These are phyloP conservation scores for Acleris holmiana DNA, from an alignment of 2,888 invertebrate species.

Conservation along the genomic window DNA sequence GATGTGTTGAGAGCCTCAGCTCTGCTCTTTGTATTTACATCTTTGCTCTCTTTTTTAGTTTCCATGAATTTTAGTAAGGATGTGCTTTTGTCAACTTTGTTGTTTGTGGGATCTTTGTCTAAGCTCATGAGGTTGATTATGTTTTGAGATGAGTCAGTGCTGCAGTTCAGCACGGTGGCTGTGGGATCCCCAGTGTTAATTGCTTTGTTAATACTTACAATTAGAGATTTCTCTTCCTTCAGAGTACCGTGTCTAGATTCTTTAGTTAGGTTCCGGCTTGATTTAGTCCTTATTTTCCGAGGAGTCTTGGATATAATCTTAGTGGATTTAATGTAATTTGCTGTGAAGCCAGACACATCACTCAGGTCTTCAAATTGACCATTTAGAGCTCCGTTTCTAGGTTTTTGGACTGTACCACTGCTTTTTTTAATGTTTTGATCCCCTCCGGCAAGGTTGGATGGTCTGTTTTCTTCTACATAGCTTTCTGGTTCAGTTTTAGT, in stretches of 20 bases:
- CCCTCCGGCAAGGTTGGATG: constrained; percentile 45
- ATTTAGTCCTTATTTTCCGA: constrained; percentile 62
- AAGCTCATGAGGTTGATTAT: constrained; percentile 65
- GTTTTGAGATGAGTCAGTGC: constrained; percentile 73
- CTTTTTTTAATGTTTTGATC: constrained; percentile 48
- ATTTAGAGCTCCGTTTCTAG: constrained; percentile 51
- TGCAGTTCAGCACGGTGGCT: constrained; percentile 56
- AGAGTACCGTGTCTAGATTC: constrained; percentile 51
- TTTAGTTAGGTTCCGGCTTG: constrained; percentile 59
- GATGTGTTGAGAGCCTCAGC: constrained; percentile 57
- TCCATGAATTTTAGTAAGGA: constrained; percentile 69
- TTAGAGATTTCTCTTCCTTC: constrained; percentile 53
- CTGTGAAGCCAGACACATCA: constrained; percentile 79
- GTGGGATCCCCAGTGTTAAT: constrained; percentile 56
- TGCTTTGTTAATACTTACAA: constrained; percentile 67
- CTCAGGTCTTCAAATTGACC: constrained; percentile 75
- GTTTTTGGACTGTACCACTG: constrained; percentile 45
- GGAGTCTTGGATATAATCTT: constrained; percentile 68
- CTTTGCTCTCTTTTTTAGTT: constrained; percentile 47
- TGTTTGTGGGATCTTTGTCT: constrained; percentile 53
- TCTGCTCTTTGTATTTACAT: constrained; percentile 40
- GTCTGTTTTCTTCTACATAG: constrained; percentile 43
- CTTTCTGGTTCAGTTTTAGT: constrained; percentile 41
- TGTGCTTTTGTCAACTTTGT: constrained; percentile 60
- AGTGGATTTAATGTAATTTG: constrained; percentile 78